These are phyloP conservation scores for Listronotus oregonensis DNA, from an alignment of 1,140 invertebrate genomes.

Conservation along the genomic window DNA sequence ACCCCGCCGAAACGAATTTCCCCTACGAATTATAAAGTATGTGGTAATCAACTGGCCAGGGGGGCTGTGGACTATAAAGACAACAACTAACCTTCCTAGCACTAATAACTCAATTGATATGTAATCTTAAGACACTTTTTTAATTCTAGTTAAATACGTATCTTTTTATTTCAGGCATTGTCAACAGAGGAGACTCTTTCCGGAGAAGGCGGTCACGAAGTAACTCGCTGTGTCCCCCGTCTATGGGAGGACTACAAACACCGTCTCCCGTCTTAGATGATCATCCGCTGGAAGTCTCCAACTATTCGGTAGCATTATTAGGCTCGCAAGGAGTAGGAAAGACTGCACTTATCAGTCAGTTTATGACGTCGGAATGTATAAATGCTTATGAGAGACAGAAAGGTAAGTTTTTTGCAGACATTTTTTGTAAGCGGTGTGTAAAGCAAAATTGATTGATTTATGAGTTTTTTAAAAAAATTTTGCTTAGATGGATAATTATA, in stretches of 20 bases:
- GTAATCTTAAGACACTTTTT: too few species aligned
- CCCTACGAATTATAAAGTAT: too few species aligned
- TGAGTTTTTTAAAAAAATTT: too few species aligned
- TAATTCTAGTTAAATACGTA: too few species aligned
- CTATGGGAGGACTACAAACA: constrained; percentile 39
- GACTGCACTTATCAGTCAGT: constrained; percentile 87
- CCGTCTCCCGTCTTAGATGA: constrained; percentile 52
- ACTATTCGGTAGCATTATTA: constrained; percentile 79
- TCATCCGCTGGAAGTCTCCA: constrained; percentile 56
- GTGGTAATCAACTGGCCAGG: too few species aligned
- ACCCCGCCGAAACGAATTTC: too few species aligned
- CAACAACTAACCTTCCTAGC: too few species aligned
- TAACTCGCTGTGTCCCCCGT: constrained; percentile 67
- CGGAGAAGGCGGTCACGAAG: constrained; percentile 76
- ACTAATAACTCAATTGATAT: too few species aligned
- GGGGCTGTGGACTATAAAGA: too few species aligned
- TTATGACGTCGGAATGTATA: constrained; percentile 93
- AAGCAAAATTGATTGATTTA: too few species aligned
- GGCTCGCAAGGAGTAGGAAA: constrained; percentile 89
- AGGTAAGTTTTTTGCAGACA: constrained; percentile 62
- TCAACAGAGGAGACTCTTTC: constrained; percentile 89
- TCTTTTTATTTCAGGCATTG: constrained; percentile 69
- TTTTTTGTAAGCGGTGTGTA: too few species aligned
- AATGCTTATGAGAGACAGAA: constrained; percentile 86
- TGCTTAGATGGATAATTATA: too few species aligned